Base-by-base conservation (phyloP, 1,140 invertebrate species). In the Hyposmocoma kahamanoa region DNA sequence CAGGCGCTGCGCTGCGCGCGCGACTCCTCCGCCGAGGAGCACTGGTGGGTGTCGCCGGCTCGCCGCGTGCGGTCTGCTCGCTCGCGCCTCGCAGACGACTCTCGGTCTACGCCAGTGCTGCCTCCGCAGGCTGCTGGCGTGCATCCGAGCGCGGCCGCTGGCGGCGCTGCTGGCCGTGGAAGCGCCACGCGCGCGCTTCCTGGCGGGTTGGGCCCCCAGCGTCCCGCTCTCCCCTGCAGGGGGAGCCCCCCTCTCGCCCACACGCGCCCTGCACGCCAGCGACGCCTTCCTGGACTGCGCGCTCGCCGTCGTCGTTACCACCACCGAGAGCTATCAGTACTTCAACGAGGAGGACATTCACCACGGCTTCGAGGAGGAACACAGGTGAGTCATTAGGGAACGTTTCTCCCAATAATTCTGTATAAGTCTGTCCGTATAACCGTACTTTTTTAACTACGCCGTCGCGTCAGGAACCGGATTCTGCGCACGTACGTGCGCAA, bases 401-500 rank as follows among this genome's bases (percentile, higher is more conserved):
- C n/a, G n/a, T n/a, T n/a, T n/a, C n/a, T n/a, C n/a, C n/a, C n/a
- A n/a, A 30, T 30, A 6, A 30, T 2, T n/a, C 28, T 13, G 24
- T 30, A 2, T 30, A 2, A 30, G 2, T 30, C 28, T 30, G 10
- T 6, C n/a, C 28, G 2, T 2, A 3, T 13, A 1, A n/a, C 28
- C 28, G 10, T 26, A 26, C 24, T 26, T 11, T 26, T 26, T 6
- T 26, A 26, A 26, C 24, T 26, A 26, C 5, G 5, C 5, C 5
- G 11, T 6, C 11, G 24, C 5, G 24, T 26, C 45, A 86, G 92
- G 34, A 92, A 93, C 60, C 88, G 91, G 11, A 88, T 94, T 42
- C 83, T 93, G 19, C 88, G 95, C 22, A 97, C 96, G 6, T 93
- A 96, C 77, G 91, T 94, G 22, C 88, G 96, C 53, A 98, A 97